These are phyloP conservation scores for Ovibos moschatus DNA, from an alignment of 2,113 vertebrate genomes.

Conservation along the genomic window DNA sequence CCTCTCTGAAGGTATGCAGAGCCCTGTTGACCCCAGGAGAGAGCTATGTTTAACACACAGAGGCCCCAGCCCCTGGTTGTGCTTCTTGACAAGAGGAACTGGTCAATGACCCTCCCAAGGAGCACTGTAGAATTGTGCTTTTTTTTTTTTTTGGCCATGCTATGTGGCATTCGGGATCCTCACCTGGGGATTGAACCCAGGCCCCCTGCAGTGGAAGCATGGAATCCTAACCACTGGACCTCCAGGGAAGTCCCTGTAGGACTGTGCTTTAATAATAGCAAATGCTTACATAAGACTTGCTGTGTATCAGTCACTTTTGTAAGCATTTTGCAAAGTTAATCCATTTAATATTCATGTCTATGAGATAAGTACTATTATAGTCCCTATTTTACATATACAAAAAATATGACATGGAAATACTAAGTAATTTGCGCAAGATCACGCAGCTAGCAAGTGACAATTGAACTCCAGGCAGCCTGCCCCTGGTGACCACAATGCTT, in stretches of 20 bases:
- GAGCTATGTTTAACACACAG: neutral
- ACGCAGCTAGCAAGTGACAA: neutral
- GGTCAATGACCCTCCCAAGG: neutral
- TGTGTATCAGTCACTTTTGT: neutral
- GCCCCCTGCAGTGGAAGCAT: neutral
- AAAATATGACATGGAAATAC: neutral
- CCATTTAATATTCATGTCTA: neutral
- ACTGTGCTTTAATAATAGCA: neutral
- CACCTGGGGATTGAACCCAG: neutral
- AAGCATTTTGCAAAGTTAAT: neutral
- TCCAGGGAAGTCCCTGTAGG: neutral
- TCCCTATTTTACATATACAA: neutral
- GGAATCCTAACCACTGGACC: neutral
- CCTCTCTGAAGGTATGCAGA: neutral
- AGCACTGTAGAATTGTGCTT: neutral
- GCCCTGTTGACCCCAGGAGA: neutral
- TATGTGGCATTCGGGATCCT: neutral
- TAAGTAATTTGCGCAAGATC: neutral
- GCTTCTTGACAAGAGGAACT: neutral
- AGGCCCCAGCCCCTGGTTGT: neutral
- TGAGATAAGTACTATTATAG: neutral
- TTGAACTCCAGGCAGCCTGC: neutral
- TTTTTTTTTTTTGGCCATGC: neutral
- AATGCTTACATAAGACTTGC: neutral
- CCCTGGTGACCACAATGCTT: neutral